Conservation (phyloP, 1,140 invertebrate genomes). For the Papilio aristodemus region DNA sequence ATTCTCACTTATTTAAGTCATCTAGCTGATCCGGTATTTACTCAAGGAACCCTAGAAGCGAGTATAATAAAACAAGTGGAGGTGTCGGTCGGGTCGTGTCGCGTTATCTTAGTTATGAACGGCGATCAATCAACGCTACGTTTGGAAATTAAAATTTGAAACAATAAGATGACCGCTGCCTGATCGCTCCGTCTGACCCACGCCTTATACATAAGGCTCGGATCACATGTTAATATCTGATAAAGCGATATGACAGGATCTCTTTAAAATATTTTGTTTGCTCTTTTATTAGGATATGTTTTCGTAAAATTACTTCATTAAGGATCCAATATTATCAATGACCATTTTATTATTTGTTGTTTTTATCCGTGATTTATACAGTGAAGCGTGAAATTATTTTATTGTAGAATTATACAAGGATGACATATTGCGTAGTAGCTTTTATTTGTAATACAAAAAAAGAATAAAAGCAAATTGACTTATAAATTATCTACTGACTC, state of each 20-base stretch:
- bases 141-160: slow-evolving; percentile 65
- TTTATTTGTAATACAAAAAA: no score
- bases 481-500: no score
- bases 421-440: no score
- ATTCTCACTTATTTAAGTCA: background rate
- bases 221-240: slow-evolving; percentile 38
- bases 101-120: slow-evolving; percentile 56
- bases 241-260: slow-evolving; percentile 24
- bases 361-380: background rate
- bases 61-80: slow-evolving; percentile 40
- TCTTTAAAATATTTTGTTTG: background rate
- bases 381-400: no score
- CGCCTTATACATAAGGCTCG: slow-evolving; percentile 36
- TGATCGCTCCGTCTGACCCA: slow-evolving; percentile 37
- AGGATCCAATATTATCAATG: background rate
- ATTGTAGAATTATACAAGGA: no score
- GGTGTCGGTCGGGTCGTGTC: slow-evolving; percentile 59
- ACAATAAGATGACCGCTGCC: slow-evolving; percentile 52
- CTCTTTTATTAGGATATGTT: background rate
- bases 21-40: background rate
- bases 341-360: background rate
- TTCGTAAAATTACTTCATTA: background rate
- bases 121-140: slow-evolving; percentile 62
- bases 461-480: no score
- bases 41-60: slow-evolving; percentile 38